Base-by-base conservation (phyloP, 2,113 vertebrate genomes). In the Micronisus gabar region DNA sequence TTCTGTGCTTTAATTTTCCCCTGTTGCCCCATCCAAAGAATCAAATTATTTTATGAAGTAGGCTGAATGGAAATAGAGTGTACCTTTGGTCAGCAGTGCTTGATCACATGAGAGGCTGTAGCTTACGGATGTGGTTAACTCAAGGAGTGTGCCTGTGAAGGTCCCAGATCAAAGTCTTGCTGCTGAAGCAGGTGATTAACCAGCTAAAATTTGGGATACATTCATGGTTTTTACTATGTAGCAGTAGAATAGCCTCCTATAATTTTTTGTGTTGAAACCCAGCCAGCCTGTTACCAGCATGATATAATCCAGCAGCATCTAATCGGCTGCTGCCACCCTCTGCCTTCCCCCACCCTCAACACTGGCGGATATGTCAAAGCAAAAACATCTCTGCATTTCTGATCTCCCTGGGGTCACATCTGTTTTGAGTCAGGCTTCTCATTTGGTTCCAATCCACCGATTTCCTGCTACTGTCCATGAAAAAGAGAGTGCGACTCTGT, bases 401-500 rank as follows among this genome's bases (percentile, higher is more conserved):
- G 94, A 97, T 95, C 27, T 58, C 85, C 93, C 93, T 26, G 16
- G 86, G 96, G 81, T 93, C 95, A 87, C 98, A 98, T 98, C 97
- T 98, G 98, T 53, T 98, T 98, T 85, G 52, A 97, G 91, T 98
- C 53, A 93, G 65, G 79, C 55, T 86, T 86, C 83, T 82, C 95
- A 97, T 98, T 97, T 98, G 98, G 98, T 98, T 98, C 96, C 93
- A 98, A 98, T 98, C 82, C 66, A 81, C 96, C 2, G 9, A 86
- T 97, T 98, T 98, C 98, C 98, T 98, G 98, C 98, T 98, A 98
- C 98, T 96, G 97, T 98, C 98, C 96, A 97, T 96, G 97, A 97
- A 96, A 97, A 96, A 97, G 94, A 47, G 66, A 95, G 92, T 95
- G 96, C 10, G 7, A 93, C 75, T 88, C 95, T 96, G 96, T 96